Evolutionary conservation across 2,113 vertebrate species (phyloP), one percentile per base, ranked within the genome.

Genomic region (Camelus bactrianus): DNA sequence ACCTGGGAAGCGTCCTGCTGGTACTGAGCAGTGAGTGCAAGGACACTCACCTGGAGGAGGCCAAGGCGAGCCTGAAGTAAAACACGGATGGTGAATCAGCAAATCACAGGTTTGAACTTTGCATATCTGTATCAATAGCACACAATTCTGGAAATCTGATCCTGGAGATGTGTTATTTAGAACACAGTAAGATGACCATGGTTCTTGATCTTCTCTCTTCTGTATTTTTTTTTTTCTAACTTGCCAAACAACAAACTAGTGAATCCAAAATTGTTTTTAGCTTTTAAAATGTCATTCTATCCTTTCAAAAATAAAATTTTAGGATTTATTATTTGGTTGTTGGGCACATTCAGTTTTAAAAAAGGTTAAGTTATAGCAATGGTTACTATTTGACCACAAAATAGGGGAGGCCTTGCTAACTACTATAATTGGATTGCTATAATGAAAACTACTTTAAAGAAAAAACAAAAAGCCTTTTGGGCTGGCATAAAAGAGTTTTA

Each of bases 401-500:
- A 89, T 26, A 77, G 24, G 28, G 17, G 4, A 19, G 60, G 73
- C 8, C 20, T 67, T 72, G 82, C 42, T 82, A 72, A 60, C 10
- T 89, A 89, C 54, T 93, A 46, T 60, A 86, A 64, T 42, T 65
- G 32, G 8, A 38, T 50, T 65, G 15, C 35, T 50, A 64, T 75
- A 35, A 80, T 85, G 60, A 94, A 92, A 80, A 73, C 32, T 89
- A 17, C 38, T 92, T 94, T 84, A 48, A 64, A 84, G 72, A 32
- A 88, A 62, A 81, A 65, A 56, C 30, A 91, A 48, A 32, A 73
- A 65, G 30, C 28, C 22, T 46, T 95, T 87, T 76, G 62, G 79
- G 54, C 50, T 85, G 84, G 38, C 73, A 92, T 54, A 77, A 35
- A 85, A 56, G 56, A 81, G 14, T 72, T 84, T 81, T 58, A 95